Base-by-base conservation (phyloP, 1,140 invertebrate genomes). In the Drosophila eugracilis region DNA sequence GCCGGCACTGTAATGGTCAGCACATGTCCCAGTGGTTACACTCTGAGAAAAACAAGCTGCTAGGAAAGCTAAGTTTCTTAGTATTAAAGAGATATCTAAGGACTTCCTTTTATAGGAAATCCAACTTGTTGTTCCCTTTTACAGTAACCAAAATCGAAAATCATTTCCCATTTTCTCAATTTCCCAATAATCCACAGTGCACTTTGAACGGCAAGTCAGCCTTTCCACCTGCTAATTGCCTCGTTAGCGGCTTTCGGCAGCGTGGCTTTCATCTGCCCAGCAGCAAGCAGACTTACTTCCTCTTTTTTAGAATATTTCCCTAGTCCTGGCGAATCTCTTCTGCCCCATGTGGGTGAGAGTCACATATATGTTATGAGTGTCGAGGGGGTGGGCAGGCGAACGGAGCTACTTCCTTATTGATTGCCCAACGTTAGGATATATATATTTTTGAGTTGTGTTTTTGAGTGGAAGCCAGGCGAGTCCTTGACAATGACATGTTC, bases 311-410 rank as follows among this genome's bases (percentile, higher is more conserved):
- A n/a, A n/a, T n/a, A n/a, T n/a, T n/a, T n/a, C n/a, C n/a, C n/a
- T n/a, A n/a, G n/a, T n/a, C n/a, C n/a, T n/a, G n/a, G n/a, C n/a
- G n/a, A n/a, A n/a, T n/a, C n/a, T n/a, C n/a, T n/a, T n/a, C n/a
- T n/a, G n/a, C n/a, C n/a, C n/a, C n/a, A n/a, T n/a, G n/a, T n/a
- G n/a, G n/a, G n/a, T n/a, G n/a, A n/a, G n/a, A 78, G 62, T 85
- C 63, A 74, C 54, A 84, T 83, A 84, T 84, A n/a, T n/a, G n/a
- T 84, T 74, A 83, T 83, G 75, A 84, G 65, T n/a, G n/a, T n/a
- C n/a, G n/a, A n/a, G n/a, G n/a, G n/a, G n/a, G n/a, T n/a, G n/a
- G n/a, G n/a, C n/a, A n/a, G n/a, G n/a, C n/a, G n/a, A n/a, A n/a
- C 36, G 49, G 44, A 54, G 28, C 80, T 83, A 71, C 67, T 70